A percentile compares a stretch with the other conserved stretches of the same genome.
phyloP scores from a whole-genome alignment of 2,888 invertebrate species.

The Platycheirus albimanus region DNA sequence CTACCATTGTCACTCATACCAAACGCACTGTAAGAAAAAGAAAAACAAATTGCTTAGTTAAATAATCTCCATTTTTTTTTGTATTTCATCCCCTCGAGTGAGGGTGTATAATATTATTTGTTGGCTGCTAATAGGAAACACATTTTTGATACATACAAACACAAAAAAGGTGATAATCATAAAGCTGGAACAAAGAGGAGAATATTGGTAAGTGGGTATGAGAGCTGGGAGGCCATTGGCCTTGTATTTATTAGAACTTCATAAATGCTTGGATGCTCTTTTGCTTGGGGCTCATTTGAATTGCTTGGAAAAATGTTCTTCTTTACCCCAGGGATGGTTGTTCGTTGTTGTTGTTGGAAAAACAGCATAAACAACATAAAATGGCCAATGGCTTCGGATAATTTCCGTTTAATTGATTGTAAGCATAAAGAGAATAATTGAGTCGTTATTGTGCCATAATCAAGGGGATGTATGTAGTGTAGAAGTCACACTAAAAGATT shows the following conservation, averaged over 20 bases:
- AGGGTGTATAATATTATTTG: neutral
- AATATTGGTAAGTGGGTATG: neutral
- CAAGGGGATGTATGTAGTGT: too few species aligned
- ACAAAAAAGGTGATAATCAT: neutral
- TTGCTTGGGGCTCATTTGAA: neutral
- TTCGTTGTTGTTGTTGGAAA: too few species aligned
- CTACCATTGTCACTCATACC: constrained; percentile 83
- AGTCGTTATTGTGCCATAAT: too few species aligned
- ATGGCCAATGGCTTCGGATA: too few species aligned
- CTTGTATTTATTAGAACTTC: neutral
- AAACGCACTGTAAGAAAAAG: constrained; percentile 79
- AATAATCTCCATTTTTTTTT: neutral
- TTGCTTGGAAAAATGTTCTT: too few species aligned
- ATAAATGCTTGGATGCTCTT: neutral
- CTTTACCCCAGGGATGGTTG: too few species aligned
- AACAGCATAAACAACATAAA: too few species aligned
- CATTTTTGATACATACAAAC: constrained; percentile 1
- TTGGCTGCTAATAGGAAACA: constrained; percentile 4
- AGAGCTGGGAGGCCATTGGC: neutral
- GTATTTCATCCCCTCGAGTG: too few species aligned
- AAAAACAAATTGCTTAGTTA: constrained; percentile 20
- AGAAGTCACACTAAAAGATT: too few species aligned
- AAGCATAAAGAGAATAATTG: too few species aligned
- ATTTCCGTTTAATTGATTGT: too few species aligned
- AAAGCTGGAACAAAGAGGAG: neutral